Evolutionary conservation across 2,888 invertebrate species (phyloP).

Genomic region (Tetrapedia diversipes): DNA sequence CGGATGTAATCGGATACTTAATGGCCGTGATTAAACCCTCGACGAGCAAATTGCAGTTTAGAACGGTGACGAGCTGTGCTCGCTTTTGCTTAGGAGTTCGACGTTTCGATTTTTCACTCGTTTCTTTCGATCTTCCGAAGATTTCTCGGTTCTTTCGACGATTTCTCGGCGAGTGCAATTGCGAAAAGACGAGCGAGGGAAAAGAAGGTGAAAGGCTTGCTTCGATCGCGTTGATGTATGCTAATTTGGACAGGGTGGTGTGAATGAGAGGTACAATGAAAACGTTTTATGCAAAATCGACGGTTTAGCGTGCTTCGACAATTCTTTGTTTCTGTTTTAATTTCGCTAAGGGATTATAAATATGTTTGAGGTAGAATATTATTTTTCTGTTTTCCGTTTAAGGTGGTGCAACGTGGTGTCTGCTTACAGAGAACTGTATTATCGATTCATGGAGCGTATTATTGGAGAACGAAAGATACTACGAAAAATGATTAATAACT

Average conservation of each 20-base stretch:
- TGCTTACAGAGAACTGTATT: slow-evolving; percentile 10
- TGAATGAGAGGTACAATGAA: background rate
- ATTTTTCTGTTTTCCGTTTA: background rate
- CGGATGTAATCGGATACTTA: slow-evolving; percentile 54
- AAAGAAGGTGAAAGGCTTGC: background rate
- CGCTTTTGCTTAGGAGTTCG: slow-evolving; percentile 33
- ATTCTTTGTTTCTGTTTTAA: background rate
- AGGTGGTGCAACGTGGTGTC: background rate
- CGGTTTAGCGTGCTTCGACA: background rate
- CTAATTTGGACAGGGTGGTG: background rate
- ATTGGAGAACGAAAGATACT: background rate
- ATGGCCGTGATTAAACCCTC: slow-evolving; percentile 49
- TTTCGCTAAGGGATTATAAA: background rate
- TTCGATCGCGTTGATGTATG: background rate
- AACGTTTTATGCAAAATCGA: too few relatives aligned
- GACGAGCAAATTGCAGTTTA: slow-evolving; percentile 51
- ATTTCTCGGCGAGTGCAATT: too few relatives aligned
- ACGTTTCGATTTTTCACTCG: too few relatives aligned
- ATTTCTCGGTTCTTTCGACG: too few relatives aligned
- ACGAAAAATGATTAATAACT: too few relatives aligned
- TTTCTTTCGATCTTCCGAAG: background rate
- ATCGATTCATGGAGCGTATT: background rate
- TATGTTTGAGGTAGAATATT: background rate
- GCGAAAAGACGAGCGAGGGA: background rate
- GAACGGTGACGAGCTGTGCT: slow-evolving; percentile 37